These are phyloP conservation scores for Silvanus unidentatus DNA, from an alignment of 2,888 invertebrate species.

Conservation along the genomic window DNA sequence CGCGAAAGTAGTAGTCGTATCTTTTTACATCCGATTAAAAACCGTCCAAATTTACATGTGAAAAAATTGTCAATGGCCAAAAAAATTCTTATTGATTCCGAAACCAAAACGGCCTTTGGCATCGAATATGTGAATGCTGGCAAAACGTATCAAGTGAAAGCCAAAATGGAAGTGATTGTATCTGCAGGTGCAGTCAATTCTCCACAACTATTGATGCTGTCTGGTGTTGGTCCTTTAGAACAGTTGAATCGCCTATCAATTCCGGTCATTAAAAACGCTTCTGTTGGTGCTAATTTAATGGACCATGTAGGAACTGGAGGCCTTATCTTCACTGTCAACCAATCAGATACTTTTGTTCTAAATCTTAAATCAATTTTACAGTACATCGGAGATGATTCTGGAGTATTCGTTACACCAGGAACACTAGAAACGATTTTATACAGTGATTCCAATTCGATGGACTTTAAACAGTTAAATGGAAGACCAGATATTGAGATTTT, in stretches of 20 bases:
- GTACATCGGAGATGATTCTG: not conserved
- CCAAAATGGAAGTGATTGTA: conserved; percentile 53
- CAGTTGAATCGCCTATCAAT: conserved; percentile 50
- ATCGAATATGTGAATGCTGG: conserved; percentile 30
- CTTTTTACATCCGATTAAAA: no score
- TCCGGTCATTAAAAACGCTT: not conserved
- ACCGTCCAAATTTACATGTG: no score
- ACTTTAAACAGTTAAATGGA: not conserved
- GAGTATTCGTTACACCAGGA: not conserved
- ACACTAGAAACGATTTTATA: not conserved
- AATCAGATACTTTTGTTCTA: not conserved
- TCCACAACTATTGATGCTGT: conserved; percentile 67
- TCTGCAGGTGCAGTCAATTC: conserved; percentile 72
- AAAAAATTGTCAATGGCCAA: no score
- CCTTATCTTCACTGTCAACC: not conserved
- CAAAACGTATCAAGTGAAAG: conserved; percentile 36
- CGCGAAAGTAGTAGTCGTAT: no score
- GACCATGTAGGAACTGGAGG: not conserved
- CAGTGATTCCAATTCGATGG: no score
- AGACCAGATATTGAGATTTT: not conserved
- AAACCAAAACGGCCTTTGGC: conserved; percentile 45
- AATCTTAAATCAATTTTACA: not conserved
- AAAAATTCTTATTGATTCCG: conserved; percentile 52
- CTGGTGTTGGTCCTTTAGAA: conserved; percentile 59
- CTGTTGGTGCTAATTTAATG: not conserved